Percentiles rank a stretch among this genome's conserved stretches.
Evolutionary conservation across 2,888 invertebrate genomes (phyloP).

Genomic region (Sinotaia quadrata): DNA sequence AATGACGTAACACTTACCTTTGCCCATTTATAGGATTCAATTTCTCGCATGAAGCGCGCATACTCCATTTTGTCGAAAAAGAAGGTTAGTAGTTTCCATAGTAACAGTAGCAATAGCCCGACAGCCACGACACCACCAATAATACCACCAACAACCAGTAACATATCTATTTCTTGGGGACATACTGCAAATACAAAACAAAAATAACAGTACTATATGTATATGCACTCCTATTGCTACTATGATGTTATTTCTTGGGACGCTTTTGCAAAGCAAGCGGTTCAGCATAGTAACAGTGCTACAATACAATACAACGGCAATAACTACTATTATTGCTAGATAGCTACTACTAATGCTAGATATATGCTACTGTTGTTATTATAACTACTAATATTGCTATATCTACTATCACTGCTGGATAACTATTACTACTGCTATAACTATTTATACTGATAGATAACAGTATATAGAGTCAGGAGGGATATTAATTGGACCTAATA

Average conservation of each 20-base stretch:
- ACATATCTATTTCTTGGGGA: slow-evolving; percentile 42
- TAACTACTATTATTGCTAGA: no score
- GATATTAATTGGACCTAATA: no score
- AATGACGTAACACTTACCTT: slow-evolving; percentile 38
- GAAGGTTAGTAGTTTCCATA: slow-evolving; percentile 57
- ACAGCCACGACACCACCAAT: slow-evolving; percentile 54
- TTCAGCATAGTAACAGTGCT: neutral
- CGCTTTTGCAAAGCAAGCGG: slow-evolving; percentile 10
- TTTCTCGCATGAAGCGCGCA: slow-evolving; percentile 53
- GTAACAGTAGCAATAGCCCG: slow-evolving; percentile 50
- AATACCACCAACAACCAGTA: slow-evolving; percentile 48
- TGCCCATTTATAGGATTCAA: slow-evolving; percentile 53
- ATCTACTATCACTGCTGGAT: no score
- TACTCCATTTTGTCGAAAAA: slow-evolving; percentile 58
- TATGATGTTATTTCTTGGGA: neutral
- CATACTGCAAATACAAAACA: slow-evolving; percentile 39
- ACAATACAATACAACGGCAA: no score
- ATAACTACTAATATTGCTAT: no score
- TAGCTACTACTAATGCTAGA: no score
- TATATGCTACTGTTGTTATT: no score
- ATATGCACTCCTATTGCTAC: neutral
- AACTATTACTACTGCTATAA: no score
- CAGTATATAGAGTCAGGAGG: no score
- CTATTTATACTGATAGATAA: no score
- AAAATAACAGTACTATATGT: neutral